Percentiles rank a stretch among this genome's conserved stretches.
These are phyloP conservation scores for Augochlora pura DNA, from an alignment of 1,140 invertebrate genomes.

Conservation along the genomic window DNA sequence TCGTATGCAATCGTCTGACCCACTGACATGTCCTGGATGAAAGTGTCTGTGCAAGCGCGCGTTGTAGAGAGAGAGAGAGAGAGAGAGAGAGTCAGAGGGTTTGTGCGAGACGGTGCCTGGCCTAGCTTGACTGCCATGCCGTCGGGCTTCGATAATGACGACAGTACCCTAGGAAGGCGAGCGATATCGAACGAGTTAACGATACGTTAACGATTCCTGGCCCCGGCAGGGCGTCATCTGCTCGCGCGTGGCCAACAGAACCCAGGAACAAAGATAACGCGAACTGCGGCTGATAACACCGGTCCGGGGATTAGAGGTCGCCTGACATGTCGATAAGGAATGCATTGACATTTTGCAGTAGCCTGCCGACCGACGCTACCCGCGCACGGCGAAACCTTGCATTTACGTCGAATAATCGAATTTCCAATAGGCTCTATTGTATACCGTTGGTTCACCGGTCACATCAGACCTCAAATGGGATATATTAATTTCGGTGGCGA, in stretches of 20 bases:
- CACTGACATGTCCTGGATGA: constrained; percentile 63
- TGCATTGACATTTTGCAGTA: constrained; percentile 17
- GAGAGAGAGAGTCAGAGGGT: constrained; percentile 18
- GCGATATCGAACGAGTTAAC: constrained; percentile 73
- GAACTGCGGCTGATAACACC: constrained; percentile 63
- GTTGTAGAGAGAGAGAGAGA: too few species aligned
- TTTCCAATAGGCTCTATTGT: neutral
- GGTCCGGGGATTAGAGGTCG: constrained; percentile 47
- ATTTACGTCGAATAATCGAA: neutral
- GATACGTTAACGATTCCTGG: constrained; percentile 74
- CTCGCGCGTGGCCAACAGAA: constrained; percentile 35
- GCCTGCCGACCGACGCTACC: neutral
- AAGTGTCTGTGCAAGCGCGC: constrained; percentile 45
- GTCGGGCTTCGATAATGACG: constrained; percentile 61
- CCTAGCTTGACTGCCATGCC: neutral
- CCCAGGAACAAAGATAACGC: constrained; percentile 61
- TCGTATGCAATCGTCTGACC: constrained; percentile 75
- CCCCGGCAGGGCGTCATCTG: constrained; percentile 35
- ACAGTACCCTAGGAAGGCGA: constrained; percentile 57
- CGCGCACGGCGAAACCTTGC: neutral
- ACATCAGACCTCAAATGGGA: too few species aligned
- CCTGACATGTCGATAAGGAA: constrained; percentile 40
- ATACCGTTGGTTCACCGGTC: too few species aligned
- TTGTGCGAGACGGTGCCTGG: constrained; percentile 43
- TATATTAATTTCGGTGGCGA: too few species aligned